Evolutionary conservation across 2,113 vertebrate genomes (phyloP), one percentile per base, ranked within the genome.

Genomic region (Thymallus thymallus): DNA sequence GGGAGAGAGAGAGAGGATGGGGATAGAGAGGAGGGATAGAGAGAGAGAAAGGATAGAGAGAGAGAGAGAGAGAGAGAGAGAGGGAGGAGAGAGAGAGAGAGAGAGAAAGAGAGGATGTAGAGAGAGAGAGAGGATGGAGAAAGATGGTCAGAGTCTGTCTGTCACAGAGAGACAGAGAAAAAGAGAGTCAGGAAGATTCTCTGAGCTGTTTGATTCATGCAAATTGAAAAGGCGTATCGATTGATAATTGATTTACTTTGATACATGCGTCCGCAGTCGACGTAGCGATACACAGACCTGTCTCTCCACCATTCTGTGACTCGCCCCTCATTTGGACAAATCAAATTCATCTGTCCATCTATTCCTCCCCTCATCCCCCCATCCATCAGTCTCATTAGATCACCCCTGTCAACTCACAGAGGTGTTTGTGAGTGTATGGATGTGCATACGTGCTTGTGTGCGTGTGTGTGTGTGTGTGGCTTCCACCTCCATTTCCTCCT

Each of bases 371-470:
- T 76, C 79, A 46, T 83, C 69, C 84, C 68, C 76, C 83, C 88
- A 91, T 91, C 89, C 85, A 90, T 93, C 90, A 92, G 78, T 60
- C 80, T 84, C 87, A 92, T 83, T 69, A 71, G 78, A 85, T 90
- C 86, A 80, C 77, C 45, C 58, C 80, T 84, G 85, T 88, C 84
- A 82, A 75, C 12, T 71, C 46, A 64, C 74, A 69, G 16, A 80
- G 68, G 16, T 45, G n/a, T 45, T 7, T 46, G 62, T 76, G 61
- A 48, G 22, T 48, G 68, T 29, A 32, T 23, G 46, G 35, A 20
- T 16, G 22, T 62, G 24, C 65, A 68, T 46, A 29, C 30, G 65
- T 69, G 30, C 18, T 68, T 78, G 61, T 23, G n/a, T 2, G 16
- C n/a, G 45, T 63, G 66, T n/a, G 13, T 20, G 73, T 56, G 23